Evolutionary conservation across 2,113 vertebrate species (phyloP).

Genomic region (Rhipidura dahli): DNA sequence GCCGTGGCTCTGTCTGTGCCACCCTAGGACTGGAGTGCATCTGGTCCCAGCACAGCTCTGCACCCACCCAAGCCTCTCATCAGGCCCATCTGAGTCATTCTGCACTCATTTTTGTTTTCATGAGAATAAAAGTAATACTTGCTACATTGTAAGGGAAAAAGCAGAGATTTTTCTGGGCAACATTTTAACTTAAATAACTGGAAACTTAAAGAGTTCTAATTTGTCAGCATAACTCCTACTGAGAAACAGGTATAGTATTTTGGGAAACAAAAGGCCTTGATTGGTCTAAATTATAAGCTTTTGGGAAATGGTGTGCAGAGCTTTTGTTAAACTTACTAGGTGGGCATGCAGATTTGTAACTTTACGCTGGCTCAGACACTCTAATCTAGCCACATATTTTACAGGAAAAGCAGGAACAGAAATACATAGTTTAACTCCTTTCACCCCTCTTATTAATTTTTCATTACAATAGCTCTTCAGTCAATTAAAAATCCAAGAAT

Average conservation of each 20-base stretch:
- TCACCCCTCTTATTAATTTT: background rate
- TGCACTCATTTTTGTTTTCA: background rate
- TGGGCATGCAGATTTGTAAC: background rate
- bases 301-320: background rate
- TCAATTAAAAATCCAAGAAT: background rate
- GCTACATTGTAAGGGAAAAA: background rate
- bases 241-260: background rate
- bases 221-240: background rate
- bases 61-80: background rate
- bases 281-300: background rate
- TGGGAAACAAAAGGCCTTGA: background rate
- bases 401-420: background rate
- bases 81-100: background rate
- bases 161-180: background rate
- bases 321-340: background rate
- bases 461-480: background rate
- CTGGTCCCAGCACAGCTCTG: fast-evolving
- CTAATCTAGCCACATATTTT: background rate
- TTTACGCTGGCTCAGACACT: background rate
- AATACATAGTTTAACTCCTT: background rate
- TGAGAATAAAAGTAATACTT: background rate
- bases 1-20: fast-evolving
- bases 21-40: background rate
- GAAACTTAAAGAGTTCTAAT: background rate
- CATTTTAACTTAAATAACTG: background rate